These are phyloP conservation scores for Trypoxylus dichotomus DNA, from an alignment of 1,140 invertebrate species.

Conservation along the genomic window DNA sequence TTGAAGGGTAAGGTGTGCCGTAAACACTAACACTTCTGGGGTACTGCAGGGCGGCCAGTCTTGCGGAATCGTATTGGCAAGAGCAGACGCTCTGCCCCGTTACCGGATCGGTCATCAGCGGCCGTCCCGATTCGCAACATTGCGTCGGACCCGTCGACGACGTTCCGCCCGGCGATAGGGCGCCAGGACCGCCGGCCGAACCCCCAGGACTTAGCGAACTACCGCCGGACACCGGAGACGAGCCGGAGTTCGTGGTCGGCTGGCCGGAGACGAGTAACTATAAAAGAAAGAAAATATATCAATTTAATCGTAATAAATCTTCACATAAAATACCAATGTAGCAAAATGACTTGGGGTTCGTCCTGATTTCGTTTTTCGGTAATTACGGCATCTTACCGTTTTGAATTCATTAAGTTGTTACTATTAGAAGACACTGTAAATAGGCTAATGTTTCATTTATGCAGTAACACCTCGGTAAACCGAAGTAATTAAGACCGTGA, in stretches of 20 bases:
- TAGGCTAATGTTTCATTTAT: too few species aligned
- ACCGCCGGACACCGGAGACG: slow-evolving; percentile 63
- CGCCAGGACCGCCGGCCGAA: slow-evolving; percentile 61
- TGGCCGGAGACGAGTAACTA: slow-evolving; percentile 76
- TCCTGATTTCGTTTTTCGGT: too few species aligned
- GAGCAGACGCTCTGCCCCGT: slow-evolving; percentile 96
- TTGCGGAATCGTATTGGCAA: slow-evolving; percentile 88
- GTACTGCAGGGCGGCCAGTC: slow-evolving; percentile 73
- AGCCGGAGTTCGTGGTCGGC: slow-evolving; percentile 64
- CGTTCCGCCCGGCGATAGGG: slow-evolving; percentile 73
- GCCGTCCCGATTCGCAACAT: slow-evolving; percentile 91
- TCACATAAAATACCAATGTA: too few species aligned
- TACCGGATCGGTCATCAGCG: slow-evolving; percentile 91
- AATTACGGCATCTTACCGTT: too few species aligned
- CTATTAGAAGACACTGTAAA: too few species aligned
- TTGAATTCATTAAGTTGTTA: too few species aligned
- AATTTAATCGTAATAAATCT: too few species aligned
- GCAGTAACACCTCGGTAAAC: too few species aligned
- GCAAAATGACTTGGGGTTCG: too few species aligned
- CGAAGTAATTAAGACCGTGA: too few species aligned
- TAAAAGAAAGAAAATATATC: slow-evolving; percentile 50
- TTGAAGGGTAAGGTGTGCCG: slow-evolving; percentile 79
- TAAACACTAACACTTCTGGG: slow-evolving; percentile 71
- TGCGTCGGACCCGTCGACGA: slow-evolving; percentile 64
- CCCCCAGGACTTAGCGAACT: slow-evolving; percentile 63